Conservation (phyloP, 1,140 invertebrate species). For the Apis florea region DNA sequence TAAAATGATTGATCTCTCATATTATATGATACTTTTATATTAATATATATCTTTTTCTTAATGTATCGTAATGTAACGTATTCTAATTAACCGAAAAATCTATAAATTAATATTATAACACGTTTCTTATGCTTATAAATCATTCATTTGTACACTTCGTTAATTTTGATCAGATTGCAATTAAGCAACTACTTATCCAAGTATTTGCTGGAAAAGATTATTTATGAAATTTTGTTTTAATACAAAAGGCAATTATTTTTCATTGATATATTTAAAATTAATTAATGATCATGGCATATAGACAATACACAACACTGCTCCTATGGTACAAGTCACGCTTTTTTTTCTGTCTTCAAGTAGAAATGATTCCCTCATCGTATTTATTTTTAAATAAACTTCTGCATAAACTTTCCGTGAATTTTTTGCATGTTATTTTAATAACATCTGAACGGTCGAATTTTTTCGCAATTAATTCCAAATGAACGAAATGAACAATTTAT, state of each 20-base stretch:
- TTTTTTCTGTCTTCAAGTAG: slow-evolving; percentile 14
- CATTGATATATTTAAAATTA: slow-evolving; percentile 50
- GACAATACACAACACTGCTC: slow-evolving; percentile 47
- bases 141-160: neutral
- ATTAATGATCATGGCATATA: slow-evolving; percentile 19
- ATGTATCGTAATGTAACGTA: neutral
- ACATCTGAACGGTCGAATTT: slow-evolving; percentile 14
- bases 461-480: neutral
- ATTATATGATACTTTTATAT: neutral
- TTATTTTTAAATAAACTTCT: too few species aligned
- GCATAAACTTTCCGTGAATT: neutral
- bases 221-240: neutral
- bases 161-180: neutral
- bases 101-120: neutral
- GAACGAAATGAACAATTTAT: slow-evolving; percentile 17
- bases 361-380: neutral
- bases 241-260: slow-evolving; percentile 26
- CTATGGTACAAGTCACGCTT: slow-evolving; percentile 8
- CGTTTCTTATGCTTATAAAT: neutral
- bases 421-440: neutral
- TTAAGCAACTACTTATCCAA: slow-evolving; percentile 13
- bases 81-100: neutral
- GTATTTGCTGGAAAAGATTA: slow-evolving; percentile 9
- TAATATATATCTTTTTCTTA: neutral
- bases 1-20: too few species aligned